Evolutionary conservation across 2,797 vertebrate genomes (phyloP).

Genomic region (Paguma larvata): DNA sequence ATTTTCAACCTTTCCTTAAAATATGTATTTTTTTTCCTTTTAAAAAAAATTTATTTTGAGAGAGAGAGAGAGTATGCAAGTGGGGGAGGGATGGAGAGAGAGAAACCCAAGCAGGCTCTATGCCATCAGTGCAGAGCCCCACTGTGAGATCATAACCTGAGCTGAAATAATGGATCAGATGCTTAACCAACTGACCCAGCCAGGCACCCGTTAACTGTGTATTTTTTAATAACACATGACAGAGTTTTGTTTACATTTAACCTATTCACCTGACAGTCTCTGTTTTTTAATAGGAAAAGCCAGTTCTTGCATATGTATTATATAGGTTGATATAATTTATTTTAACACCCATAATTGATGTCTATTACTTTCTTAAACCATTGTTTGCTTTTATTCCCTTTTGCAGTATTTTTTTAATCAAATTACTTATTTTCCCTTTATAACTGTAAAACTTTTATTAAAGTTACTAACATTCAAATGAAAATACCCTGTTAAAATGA

Average conservation of each 20-base stretch:
- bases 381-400: not conserved
- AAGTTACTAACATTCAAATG: conserved; percentile 5
- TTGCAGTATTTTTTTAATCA: not conserved
- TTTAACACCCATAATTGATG: not conserved
- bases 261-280: not conserved
- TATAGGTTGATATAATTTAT: not conserved
- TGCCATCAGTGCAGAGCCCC: too few species aligned
- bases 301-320: not conserved
- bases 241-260: not conserved
- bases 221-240: not conserved
- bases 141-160: too few species aligned
- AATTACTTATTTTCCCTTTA: not conserved
- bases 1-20: not conserved
- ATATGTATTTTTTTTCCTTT: not conserved
- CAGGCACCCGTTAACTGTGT: not conserved
- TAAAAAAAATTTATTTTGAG: too few species aligned
- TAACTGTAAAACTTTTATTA: not conserved
- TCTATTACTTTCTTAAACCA: not conserved
- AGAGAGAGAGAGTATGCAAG: too few species aligned
- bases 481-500: not conserved
- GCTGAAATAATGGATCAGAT: too few species aligned
- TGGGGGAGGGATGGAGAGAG: too few species aligned
- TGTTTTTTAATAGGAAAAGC: not conserved
- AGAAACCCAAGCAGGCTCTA: too few species aligned
- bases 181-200: too few species aligned